phyloP scores from a whole-genome alignment of 2,113 vertebrate genomes.

The Trinectes maculatus region DNA sequence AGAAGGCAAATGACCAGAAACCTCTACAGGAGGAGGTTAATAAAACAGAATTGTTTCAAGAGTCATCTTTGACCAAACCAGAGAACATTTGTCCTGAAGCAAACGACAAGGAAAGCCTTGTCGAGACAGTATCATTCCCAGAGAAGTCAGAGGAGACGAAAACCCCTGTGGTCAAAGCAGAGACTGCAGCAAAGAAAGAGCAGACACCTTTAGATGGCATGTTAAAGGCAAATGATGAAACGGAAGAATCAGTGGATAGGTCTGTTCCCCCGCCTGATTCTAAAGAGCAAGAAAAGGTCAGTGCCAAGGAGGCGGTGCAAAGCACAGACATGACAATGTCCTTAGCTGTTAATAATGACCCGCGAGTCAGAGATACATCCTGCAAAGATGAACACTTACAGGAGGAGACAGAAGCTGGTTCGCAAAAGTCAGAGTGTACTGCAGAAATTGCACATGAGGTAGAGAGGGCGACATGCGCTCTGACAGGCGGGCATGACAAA shows the following conservation, averaged over 20 bases:
- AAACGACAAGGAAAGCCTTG: slow-evolving; percentile 24
- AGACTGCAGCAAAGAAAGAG: not conserved
- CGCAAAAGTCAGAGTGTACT: slow-evolving; percentile 19
- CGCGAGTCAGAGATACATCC: slow-evolving; percentile 17
- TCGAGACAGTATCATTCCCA: slow-evolving; percentile 17
- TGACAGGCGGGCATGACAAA: slow-evolving; percentile 25
- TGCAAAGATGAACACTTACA: slow-evolving; percentile 20
- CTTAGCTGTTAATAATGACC: slow-evolving; percentile 38
- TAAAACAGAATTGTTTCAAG: slow-evolving; percentile 12
- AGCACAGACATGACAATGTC: slow-evolving; percentile 18
- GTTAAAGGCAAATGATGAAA: slow-evolving; percentile 26
- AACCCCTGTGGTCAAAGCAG: not conserved
- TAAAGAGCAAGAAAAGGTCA: slow-evolving; percentile 40
- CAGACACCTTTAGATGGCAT: slow-evolving; percentile 4
- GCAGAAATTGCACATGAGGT: slow-evolving; percentile 46
- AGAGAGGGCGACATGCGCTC: not conserved
- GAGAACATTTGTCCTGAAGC: slow-evolving; percentile 5
- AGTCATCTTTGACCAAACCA: slow-evolving; percentile 20
- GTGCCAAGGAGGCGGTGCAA: slow-evolving; percentile 13
- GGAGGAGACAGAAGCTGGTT: slow-evolving; percentile 11
- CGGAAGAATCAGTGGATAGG: slow-evolving; percentile 7
- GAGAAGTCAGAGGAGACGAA: slow-evolving; percentile 31
- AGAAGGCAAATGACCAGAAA: slow-evolving; percentile 28
- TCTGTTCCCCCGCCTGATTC: slow-evolving; percentile 13
- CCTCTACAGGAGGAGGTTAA: slow-evolving; percentile 8